Evolutionary conservation across 2,113 vertebrate species (phyloP), one percentile per base, ranked within the genome.

Genomic region (Anser cygnoides): DNA sequence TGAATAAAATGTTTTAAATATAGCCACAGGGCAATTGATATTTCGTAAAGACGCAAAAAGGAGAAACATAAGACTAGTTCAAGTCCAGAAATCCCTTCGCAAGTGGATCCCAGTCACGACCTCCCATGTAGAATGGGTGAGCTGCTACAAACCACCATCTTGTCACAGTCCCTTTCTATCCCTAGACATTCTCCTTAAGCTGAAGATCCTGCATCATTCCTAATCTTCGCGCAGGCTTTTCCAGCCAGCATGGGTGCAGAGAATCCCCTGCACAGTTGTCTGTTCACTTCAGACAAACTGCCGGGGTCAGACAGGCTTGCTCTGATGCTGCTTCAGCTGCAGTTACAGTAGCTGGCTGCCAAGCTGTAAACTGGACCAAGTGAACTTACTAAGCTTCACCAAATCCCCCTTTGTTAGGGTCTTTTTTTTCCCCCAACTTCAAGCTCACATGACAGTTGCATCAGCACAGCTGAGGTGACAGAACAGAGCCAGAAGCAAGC

Each of bases 201-300:
- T 65, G 23, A 73, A 55, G 17, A 65, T 12, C 8, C 49, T 73
- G 25, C 13, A 77, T 1, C 2, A 11, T 19, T 74, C 50, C 28
- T 31, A 12, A 7, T 57, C 41, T 49, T 29, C 61, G 57, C 4
- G 3, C 57, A 85, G 19, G 18, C 16, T 67, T 52, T 49, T 71
- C 46, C 3, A 3, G 31, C 15, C 18, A 58, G 37, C 14, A 25
- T 0, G 0, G 22, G 22, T 21, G 2, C 35, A 57, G 31, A 37
- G 44, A 33, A 58, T 31, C 6, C 10, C 28, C 25, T 25, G 11
- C 8, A 7, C 8, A n/a, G n/a, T 29, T 20, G 10, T 20, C 16
- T 23, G 26, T 15, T 54, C 37, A 39, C 37, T 26, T 67, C 46
- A 79, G 52, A 58, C 31, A 65, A 59, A 10, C 4, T 46, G 7